Percentiles rank a stretch among this genome's conserved stretches.
These are phyloP conservation scores for Indri indri DNA, from an alignment of 2,113 vertebrate species.

Conservation along the genomic window DNA sequence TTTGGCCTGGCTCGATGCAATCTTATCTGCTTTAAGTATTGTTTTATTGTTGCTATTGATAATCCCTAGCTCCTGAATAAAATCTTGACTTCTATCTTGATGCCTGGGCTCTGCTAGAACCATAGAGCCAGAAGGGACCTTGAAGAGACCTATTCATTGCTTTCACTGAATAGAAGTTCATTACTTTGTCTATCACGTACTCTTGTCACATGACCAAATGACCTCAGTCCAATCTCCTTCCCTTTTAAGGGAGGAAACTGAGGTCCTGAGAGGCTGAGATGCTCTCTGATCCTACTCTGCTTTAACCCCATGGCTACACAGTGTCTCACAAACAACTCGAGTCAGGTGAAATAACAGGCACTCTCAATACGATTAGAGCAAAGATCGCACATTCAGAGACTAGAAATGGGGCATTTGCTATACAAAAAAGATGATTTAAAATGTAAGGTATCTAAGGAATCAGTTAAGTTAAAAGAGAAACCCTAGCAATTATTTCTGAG, in stretches of 20 bases:
- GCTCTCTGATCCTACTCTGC: slow-evolving; percentile 69
- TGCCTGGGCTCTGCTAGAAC: slow-evolving; percentile 42
- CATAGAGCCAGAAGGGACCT: slow-evolving; percentile 29
- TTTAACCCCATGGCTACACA: slow-evolving; percentile 63
- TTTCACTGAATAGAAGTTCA: slow-evolving; percentile 57
- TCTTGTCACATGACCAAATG: slow-evolving; percentile 53
- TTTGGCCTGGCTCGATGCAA: neutral
- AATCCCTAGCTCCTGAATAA: slow-evolving; percentile 2
- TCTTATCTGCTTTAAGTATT: neutral
- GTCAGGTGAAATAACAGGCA: slow-evolving; percentile 62
- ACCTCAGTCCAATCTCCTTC: slow-evolving; percentile 66
- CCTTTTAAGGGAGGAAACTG: slow-evolving; percentile 56
- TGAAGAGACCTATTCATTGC: slow-evolving; percentile 46
- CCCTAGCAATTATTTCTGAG: slow-evolving; percentile 77
- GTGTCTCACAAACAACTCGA: slow-evolving; percentile 70
- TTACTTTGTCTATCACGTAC: slow-evolving; percentile 63
- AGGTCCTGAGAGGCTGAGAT: slow-evolving; percentile 68
- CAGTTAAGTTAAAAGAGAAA: slow-evolving; percentile 74
- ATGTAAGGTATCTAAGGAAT: slow-evolving; percentile 72
- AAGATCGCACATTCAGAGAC: slow-evolving; percentile 75
- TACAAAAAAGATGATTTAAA: slow-evolving; percentile 71
- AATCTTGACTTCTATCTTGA: slow-evolving; percentile 12
- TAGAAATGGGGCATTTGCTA: slow-evolving; percentile 59
- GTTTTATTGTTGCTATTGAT: neutral
- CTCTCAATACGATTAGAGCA: slow-evolving; percentile 73